Conservation (phyloP, 1,140 invertebrate genomes). For the Drosophila guanche region DNA sequence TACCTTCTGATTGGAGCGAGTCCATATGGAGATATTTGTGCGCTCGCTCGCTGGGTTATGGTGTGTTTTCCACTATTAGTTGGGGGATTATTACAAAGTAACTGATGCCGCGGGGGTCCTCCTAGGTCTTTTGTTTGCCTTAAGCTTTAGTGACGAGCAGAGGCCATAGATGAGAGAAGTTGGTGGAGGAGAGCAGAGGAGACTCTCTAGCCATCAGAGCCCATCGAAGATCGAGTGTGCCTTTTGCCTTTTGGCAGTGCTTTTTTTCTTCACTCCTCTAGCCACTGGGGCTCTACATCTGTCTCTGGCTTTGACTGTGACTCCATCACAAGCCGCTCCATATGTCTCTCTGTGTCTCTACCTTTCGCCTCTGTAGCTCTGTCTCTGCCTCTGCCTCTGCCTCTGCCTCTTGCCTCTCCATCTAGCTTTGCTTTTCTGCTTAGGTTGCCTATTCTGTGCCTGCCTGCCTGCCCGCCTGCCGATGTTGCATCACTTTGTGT, state of each 20-base stretch:
- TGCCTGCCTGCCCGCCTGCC: conserved; percentile 8
- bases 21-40: conserved; percentile 33
- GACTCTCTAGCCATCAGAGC: too few species aligned
- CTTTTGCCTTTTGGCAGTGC: too few species aligned
- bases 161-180: conserved; percentile 1
- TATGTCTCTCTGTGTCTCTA: too few species aligned
- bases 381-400: too few species aligned
- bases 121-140: conserved; percentile 44
- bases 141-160: conserved; percentile 1
- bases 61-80: conserved; percentile 54
- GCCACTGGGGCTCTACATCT: too few species aligned
- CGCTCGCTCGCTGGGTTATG: conserved; percentile 8
- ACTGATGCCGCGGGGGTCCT: conserved; percentile 42
- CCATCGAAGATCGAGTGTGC: conserved; percentile 41
- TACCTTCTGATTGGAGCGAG: conserved; percentile 4
- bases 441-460: conserved; percentile 48
- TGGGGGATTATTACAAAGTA: conserved; percentile 70
- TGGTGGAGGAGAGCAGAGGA: background rate
- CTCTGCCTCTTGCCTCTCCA: too few species aligned
- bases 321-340: too few species aligned
- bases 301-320: too few species aligned
- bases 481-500: conserved; percentile 54
- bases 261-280: too few species aligned
- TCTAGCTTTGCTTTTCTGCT: conserved; percentile 54
- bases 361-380: too few species aligned